phyloP scores from a whole-genome alignment of 92 coral and sea anemone species.

The Phenganax stokvisi region DNA sequence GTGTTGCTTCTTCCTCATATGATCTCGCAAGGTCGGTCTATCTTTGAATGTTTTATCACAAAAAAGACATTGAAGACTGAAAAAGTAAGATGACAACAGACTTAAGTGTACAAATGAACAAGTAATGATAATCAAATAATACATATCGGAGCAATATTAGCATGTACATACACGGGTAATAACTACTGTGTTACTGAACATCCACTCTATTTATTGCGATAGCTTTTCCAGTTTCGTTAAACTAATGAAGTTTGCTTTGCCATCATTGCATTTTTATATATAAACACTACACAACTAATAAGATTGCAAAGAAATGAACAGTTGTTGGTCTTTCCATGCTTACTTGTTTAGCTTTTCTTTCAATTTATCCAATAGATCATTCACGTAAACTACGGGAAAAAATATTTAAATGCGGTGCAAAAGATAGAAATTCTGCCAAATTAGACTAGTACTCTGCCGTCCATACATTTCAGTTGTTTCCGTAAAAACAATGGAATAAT shows the following conservation, averaged over 20 bases:
- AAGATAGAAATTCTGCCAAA: background rate
- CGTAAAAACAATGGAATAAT: too few relatives aligned
- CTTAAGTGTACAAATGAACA: background rate
- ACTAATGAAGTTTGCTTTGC: background rate
- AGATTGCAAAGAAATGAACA: background rate
- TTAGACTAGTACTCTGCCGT: too few relatives aligned
- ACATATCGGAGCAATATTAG: too few relatives aligned
- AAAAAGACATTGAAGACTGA: slow-evolving; percentile 85
- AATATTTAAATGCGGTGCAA: background rate
- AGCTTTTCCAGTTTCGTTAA: too few relatives aligned
- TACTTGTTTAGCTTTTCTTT: slow-evolving; percentile 66
- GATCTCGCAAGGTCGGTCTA: slow-evolving; percentile 82
- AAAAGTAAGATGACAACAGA: slow-evolving; percentile 13
- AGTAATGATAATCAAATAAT: too few relatives aligned
- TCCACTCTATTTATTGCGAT: too few relatives aligned
- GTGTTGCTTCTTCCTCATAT: slow-evolving; percentile 97
- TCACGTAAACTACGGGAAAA: slow-evolving; percentile 55
- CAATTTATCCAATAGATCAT: slow-evolving; percentile 68
- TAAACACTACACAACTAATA: background rate
- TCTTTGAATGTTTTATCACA: slow-evolving; percentile 93
- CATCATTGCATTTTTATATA: background rate
- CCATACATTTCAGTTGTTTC: too few relatives aligned
- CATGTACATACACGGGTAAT: too few relatives aligned
- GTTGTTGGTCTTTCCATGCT: slow-evolving; percentile 1
- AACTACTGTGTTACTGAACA: too few relatives aligned